A percentile compares a stretch with the other conserved stretches of the same genome.
phyloP scores from a whole-genome alignment of 1,140 invertebrate species.

The Trachelipus rathkii region DNA sequence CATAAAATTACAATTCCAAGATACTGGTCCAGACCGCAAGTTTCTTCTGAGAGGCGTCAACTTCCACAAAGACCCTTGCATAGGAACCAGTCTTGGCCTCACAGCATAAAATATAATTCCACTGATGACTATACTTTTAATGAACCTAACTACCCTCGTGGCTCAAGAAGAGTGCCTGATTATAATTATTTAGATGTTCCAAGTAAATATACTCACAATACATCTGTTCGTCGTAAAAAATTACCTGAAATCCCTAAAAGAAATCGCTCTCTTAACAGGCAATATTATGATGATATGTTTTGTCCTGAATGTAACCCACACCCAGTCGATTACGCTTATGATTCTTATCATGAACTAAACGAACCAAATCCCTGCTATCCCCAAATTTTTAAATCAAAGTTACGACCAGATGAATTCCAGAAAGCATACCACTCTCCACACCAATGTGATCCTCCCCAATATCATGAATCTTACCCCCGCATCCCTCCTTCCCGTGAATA shows the following conservation, averaged over 20 bases:
- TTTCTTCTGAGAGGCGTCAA: neutral
- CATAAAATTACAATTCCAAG: neutral
- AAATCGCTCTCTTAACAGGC: neutral
- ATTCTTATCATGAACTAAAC: neutral
- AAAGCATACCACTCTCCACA: conserved; percentile 25
- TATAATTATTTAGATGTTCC: conserved; percentile 8
- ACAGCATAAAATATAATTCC: neutral
- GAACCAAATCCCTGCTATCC: neutral
- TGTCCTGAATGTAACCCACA: neutral
- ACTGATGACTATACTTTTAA: neutral
- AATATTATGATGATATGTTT: neutral
- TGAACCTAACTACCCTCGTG: neutral
- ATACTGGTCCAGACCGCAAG: neutral
- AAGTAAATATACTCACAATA: neutral
- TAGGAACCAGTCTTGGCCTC: neutral
- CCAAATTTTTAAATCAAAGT: neutral
- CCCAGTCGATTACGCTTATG: neutral
- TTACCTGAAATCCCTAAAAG: neutral
- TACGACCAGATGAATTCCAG: neutral
- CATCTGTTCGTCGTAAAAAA: neutral
- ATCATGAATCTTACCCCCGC: conserved; percentile 34
- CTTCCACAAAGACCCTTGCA: neutral
- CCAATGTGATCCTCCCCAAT: conserved; percentile 36
- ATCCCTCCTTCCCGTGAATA: conserved; percentile 19
- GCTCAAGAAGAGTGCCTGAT: conserved; percentile 9